These are phyloP conservation scores for human DNA, from an alignment of 2,113 vertebrate species.

Conservation along the genomic window GRCh38 chr3:98550501-98551000, in stretches of 20 bases:
- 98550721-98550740: not conserved
- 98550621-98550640: slow-evolving; percentile 9
- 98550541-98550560: not conserved
- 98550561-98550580: slow-evolving; percentile 39
- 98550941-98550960: not conserved
- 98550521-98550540: not conserved
- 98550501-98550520: slow-evolving; percentile 19
- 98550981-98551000: not conserved
- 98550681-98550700: not conserved
- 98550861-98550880: not conserved
- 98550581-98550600: not conserved
- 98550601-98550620: slow-evolving; percentile 4
- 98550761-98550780: not conserved
- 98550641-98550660: slow-evolving; percentile 4
- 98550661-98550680: not conserved
- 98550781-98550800: not conserved
- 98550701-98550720: not conserved
- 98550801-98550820: not conserved
- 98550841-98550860: not conserved
- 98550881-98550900: not conserved
- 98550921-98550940: not conserved
- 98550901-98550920: not conserved
- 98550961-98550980: not conserved
- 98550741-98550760: not conserved
- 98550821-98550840: not conserved